Evolutionary conservation across 2,797 vertebrate genomes (phyloP).

Genomic region (Bradypus variegatus): DNA sequence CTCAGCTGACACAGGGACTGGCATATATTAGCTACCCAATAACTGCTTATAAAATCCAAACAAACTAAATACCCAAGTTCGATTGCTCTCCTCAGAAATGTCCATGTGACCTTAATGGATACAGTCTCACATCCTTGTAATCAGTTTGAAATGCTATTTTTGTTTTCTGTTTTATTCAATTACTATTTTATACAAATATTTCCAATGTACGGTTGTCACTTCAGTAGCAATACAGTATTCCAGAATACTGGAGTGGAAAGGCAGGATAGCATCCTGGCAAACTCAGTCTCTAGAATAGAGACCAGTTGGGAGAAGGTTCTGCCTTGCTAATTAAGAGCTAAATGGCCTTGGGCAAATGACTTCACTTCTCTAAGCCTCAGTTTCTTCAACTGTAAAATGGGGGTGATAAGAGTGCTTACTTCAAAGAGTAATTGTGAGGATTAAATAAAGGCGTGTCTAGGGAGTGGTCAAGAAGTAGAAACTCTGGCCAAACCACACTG

Average conservation of each 20-base stretch:
- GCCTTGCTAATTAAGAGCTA: background rate
- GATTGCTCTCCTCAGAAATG: background rate
- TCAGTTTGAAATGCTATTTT: background rate
- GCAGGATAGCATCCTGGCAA: background rate
- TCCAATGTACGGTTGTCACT: background rate
- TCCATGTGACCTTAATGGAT: background rate
- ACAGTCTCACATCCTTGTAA: background rate
- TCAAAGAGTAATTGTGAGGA: constrained; percentile 21
- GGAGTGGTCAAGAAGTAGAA: background rate
- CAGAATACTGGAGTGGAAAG: background rate
- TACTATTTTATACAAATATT: constrained; percentile 1
- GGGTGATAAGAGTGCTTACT: constrained; percentile 9
- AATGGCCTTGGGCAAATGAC: constrained; percentile 1
- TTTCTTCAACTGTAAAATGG: constrained; percentile 22
- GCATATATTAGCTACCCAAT: background rate
- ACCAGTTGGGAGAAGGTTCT: background rate
- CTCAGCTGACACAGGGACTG: background rate
- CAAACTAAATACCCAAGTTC: background rate
- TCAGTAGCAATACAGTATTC: background rate
- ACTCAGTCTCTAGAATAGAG: background rate
- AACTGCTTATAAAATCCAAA: background rate
- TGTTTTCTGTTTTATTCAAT: background rate
- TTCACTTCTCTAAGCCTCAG: background rate
- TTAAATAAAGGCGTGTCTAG: background rate
- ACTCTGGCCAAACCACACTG: background rate